Evolutionary conservation across 2,113 vertebrate genomes (phyloP).

Genomic region (Casuarius casuarius): DNA sequence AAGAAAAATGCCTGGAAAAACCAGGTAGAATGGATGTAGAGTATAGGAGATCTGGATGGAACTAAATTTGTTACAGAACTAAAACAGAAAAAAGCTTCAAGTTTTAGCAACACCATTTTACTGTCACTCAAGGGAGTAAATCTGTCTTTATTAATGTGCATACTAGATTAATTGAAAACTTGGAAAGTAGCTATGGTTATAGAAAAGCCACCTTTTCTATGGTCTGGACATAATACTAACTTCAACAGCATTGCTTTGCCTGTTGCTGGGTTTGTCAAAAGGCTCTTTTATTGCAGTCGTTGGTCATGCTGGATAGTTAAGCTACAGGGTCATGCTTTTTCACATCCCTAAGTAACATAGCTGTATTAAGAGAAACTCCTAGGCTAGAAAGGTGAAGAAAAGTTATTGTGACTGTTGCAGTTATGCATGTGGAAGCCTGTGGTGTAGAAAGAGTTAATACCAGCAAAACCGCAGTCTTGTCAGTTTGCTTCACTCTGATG

Average conservation of each 20-base stretch:
- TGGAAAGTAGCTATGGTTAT: not conserved
- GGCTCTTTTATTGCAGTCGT: fast-evolving
- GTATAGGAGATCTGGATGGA: not conserved
- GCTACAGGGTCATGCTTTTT: not conserved
- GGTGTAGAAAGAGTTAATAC: not conserved
- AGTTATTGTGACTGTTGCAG: not conserved
- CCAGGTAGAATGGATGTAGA: not conserved
- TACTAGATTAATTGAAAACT: not conserved
- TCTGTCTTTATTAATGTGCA: not conserved
- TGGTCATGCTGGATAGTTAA: too few species aligned
- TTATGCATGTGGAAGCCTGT: too few species aligned
- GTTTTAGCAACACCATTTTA: not conserved
- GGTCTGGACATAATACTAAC: not conserved
- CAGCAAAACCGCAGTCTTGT: not conserved
- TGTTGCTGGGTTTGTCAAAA: not conserved
- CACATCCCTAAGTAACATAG: not conserved
- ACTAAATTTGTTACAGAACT: not conserved
- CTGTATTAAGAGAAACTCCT: not conserved
- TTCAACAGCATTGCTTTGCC: not conserved
- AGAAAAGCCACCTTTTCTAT: not conserved
- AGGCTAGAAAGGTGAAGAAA: not conserved
- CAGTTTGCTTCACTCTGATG: fast-evolving
- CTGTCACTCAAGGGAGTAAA: not conserved
- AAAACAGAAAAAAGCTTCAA: not conserved
- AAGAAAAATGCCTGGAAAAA: not conserved